A percentile compares a stretch with the other conserved stretches of the same genome.
Evolutionary conservation across 1,140 invertebrate genomes (phyloP).

Genomic region (Aphelenchoides avenae): DNA sequence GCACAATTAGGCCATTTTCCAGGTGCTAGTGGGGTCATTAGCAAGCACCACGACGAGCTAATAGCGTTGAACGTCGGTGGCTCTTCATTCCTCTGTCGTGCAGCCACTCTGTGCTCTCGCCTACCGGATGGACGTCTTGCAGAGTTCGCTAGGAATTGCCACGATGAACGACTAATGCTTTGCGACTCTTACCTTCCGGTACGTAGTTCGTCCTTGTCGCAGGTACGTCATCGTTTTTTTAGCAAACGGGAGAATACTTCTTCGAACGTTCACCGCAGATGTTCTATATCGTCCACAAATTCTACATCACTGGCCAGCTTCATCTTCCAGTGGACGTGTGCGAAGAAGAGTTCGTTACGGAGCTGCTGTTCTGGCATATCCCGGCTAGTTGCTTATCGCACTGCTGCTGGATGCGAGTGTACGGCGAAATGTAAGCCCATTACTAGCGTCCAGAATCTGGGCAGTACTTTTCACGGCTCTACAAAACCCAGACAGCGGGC

Average conservation of each 20-base stretch:
- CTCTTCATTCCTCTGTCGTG: slow-evolving; percentile 10
- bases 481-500: not conserved
- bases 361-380: slow-evolving; percentile 25
- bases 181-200: slow-evolving; percentile 29
- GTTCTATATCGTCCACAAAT: slow-evolving; percentile 31
- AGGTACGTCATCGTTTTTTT: not conserved
- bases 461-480: not conserved
- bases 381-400: slow-evolving; percentile 14
- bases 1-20: too few species aligned
- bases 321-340: slow-evolving; percentile 29
- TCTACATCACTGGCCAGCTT: slow-evolving; percentile 16
- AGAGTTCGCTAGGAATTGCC: slow-evolving; percentile 6
- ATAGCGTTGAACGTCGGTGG: slow-evolving; percentile 18
- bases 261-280: slow-evolving; percentile 28
- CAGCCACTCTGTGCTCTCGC: slow-evolving; percentile 1
- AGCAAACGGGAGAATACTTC: slow-evolving; percentile 28
- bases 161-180: slow-evolving; percentile 18
- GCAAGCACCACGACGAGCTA: slow-evolving; percentile 1
- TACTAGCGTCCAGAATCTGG: slow-evolving; percentile 5
- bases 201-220: not conserved
- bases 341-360: slow-evolving; percentile 25
- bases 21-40: too few species aligned
- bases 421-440: slow-evolving; percentile 30
- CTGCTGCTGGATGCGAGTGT: slow-evolving; percentile 23
- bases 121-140: slow-evolving; percentile 3